Percentiles rank a stretch among this genome's conserved stretches.
phyloP scores from a whole-genome alignment of 2,113 vertebrate genomes.

The Daboia siamensis region DNA sequence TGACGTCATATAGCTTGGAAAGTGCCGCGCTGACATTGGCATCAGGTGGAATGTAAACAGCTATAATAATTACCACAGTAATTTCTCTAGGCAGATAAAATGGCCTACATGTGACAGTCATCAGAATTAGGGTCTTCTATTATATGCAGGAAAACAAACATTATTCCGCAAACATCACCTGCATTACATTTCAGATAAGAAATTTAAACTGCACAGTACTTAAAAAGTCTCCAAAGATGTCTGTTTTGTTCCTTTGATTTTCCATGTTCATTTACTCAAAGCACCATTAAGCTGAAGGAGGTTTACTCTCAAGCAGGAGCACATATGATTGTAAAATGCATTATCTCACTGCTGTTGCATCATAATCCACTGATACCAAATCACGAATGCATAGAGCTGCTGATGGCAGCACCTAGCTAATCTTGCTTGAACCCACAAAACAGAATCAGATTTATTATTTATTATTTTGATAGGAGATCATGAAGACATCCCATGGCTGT shows the following conservation, averaged over 20 bases:
- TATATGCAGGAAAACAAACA: background rate
- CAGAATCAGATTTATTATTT: background rate
- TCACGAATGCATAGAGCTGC: background rate
- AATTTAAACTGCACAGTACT: background rate
- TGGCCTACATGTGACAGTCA: too few relatives aligned
- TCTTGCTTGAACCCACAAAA: background rate
- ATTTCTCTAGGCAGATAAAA: too few relatives aligned
- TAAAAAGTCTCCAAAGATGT: background rate
- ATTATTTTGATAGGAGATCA: too few relatives aligned
- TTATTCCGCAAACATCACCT: constrained; percentile 4
- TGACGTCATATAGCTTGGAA: too few relatives aligned
- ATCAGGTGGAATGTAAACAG: too few relatives aligned
- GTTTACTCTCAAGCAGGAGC: background rate
- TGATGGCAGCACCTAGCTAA: background rate
- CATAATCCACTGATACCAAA: background rate
- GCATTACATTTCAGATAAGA: constrained; percentile 30
- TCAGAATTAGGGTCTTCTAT: background rate
- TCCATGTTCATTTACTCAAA: background rate
- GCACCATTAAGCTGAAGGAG: background rate
- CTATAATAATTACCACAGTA: too few relatives aligned
- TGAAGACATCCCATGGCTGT: background rate
- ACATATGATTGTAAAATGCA: background rate
- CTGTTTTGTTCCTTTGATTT: background rate
- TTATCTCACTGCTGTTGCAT: background rate
- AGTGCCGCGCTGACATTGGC: too few relatives aligned